Percentiles rank a stretch among this genome's conserved stretches.
These are phyloP conservation scores for Cuculus canorus DNA, from an alignment of 2,797 vertebrate species.

Conservation along the genomic window DNA sequence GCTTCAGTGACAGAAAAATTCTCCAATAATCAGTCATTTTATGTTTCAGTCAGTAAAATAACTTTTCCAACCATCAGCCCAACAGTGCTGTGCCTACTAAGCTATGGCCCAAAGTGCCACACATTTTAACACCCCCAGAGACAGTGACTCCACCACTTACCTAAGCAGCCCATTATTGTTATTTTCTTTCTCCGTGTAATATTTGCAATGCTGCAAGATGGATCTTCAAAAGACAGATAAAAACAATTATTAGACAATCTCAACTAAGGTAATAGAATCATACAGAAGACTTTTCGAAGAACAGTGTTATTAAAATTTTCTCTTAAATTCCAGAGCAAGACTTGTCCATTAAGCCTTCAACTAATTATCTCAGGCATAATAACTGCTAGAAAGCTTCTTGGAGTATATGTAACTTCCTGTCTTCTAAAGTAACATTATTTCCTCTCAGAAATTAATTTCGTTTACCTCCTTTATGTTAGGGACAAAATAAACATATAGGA, in stretches of 20 bases:
- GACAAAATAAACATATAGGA: slow-evolving; percentile 31
- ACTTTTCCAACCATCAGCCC: too few relatives aligned
- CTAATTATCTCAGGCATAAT: slow-evolving; percentile 66
- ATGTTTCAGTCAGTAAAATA: too few relatives aligned
- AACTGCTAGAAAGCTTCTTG: slow-evolving; percentile 9
- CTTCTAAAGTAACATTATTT: slow-evolving; percentile 39
- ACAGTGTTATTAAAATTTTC: neutral
- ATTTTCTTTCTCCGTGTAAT: too few relatives aligned
- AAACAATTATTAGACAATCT: slow-evolving; percentile 11
- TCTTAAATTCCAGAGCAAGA: slow-evolving; percentile 11
- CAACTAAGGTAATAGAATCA: slow-evolving; percentile 42
- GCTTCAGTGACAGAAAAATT: neutral
- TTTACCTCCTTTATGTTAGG: slow-evolving; percentile 21
- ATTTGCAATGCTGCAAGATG: too few relatives aligned
- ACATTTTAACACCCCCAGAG: too few relatives aligned
- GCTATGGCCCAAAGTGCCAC: too few relatives aligned
- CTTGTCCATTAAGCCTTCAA: neutral
- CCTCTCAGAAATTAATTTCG: slow-evolving; percentile 27
- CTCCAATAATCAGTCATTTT: neutral
- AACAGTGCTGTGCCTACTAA: too few relatives aligned
- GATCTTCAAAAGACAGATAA: neutral
- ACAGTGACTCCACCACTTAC: too few relatives aligned
- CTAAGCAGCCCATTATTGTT: too few relatives aligned
- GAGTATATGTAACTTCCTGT: slow-evolving; percentile 1
- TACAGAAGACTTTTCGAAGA: slow-evolving; percentile 10